A percentile compares a stretch with the other conserved stretches of the same genome.
Conservation (phyloP, 1,140 invertebrate genomes). For the Sipha flava region DNA sequence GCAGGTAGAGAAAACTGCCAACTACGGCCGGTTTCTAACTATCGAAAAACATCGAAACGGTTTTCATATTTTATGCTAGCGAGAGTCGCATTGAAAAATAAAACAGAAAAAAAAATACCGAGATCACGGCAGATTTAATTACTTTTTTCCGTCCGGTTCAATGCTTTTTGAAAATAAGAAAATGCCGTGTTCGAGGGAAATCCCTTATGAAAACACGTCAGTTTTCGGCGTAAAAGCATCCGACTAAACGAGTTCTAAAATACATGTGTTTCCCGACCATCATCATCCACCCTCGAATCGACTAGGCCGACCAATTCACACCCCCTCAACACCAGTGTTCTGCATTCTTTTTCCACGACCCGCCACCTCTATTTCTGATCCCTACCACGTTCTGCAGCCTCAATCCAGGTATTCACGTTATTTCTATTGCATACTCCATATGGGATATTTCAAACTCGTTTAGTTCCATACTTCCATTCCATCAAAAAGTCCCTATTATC, state of each 20-base stretch:
- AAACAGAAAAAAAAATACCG: not conserved
- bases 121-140: not conserved
- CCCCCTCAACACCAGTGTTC: not conserved
- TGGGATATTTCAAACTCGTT: conserved; percentile 9
- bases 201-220: conserved; percentile 9
- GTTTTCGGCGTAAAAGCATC: not conserved
- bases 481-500: not conserved
- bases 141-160: not conserved
- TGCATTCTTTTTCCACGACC: not conserved
- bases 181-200: not conserved
- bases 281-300: not conserved
- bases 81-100: not conserved
- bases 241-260: not conserved
- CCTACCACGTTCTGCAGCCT: no score
- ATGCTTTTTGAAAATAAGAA: not conserved
- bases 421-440: no score
- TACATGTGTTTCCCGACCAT: not conserved
- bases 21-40: not conserved
- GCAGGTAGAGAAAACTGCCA: no score
- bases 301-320: no score
- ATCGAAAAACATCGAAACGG: not conserved
- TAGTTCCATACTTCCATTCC: not conserved
- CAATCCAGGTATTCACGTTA: no score
- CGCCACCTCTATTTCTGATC: no score
- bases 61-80: not conserved